Conservation (phyloP, 2,113 vertebrate genomes). For the Dissostichus mawsoni region DNA sequence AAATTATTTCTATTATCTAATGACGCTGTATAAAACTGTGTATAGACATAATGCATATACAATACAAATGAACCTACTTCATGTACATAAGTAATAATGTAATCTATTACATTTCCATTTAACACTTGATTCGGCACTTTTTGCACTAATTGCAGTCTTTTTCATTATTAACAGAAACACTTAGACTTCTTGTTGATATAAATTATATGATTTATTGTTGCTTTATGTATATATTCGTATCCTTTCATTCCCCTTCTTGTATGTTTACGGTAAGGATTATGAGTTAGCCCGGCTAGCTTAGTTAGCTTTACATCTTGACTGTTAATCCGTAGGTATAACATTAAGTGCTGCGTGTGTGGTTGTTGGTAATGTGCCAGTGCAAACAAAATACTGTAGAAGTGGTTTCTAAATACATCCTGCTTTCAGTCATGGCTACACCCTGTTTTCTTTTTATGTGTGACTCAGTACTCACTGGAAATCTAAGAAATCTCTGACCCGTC, state of each 20-base stretch:
- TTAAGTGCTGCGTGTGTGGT: background rate
- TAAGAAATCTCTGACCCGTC: background rate
- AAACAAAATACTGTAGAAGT: slow-evolving; percentile 5
- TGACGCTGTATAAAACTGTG: too few species aligned
- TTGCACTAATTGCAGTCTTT: background rate
- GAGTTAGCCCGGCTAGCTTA: background rate
- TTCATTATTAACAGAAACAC: background rate
- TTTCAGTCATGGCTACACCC: slow-evolving; percentile 18
- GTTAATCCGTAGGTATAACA: background rate
- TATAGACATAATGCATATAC: too few species aligned
- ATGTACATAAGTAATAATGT: background rate
- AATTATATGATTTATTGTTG: background rate
- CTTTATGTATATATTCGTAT: background rate
- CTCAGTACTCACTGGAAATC: slow-evolving; percentile 53
- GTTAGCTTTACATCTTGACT: background rate
- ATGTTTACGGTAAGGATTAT: background rate
- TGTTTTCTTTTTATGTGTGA: slow-evolving; percentile 43
- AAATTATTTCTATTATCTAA: too few species aligned
- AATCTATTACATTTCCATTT: background rate
- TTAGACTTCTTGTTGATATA: background rate
- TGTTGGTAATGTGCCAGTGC: background rate
- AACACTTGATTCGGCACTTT: background rate
- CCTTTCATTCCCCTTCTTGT: background rate
- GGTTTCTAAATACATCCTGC: background rate
- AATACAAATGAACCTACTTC: too few species aligned